A percentile compares a stretch with the other conserved stretches of the same genome.
These are phyloP conservation scores for Drosophila birchii DNA, from an alignment of 2,888 invertebrate species.

Conservation along the genomic window DNA sequence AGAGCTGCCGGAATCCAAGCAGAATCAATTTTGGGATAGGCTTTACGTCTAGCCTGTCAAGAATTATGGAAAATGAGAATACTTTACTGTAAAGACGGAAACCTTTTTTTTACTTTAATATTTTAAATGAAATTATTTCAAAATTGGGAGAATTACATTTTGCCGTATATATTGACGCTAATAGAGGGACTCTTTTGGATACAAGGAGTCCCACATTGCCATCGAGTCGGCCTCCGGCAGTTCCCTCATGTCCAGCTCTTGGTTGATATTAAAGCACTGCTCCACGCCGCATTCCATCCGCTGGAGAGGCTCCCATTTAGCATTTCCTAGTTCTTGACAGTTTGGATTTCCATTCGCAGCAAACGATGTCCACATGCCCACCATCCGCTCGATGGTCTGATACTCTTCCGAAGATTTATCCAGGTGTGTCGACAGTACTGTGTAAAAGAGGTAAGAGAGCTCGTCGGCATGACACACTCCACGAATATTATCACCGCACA, in stretches of 20 bases:
- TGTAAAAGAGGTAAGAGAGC: constrained; percentile 82
- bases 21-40: constrained; percentile 79
- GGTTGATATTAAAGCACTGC: constrained; percentile 79
- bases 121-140: neutral
- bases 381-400: constrained; percentile 80
- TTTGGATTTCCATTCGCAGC: constrained; percentile 82
- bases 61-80: constrained; percentile 38
- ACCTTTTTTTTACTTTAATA: neutral
- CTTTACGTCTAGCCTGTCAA: constrained; percentile 60
- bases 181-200: constrained; percentile 51
- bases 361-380: constrained; percentile 82
- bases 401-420: constrained; percentile 71
- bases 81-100: neutral
- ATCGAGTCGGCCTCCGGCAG: constrained; percentile 72
- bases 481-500: constrained; percentile 67
- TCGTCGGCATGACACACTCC: constrained; percentile 84
- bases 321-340: constrained; percentile 61
- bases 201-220: constrained; percentile 73
- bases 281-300: constrained; percentile 43
- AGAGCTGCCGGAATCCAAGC: constrained; percentile 77
- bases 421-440: constrained; percentile 63
- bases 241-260: constrained; percentile 72
- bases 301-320: constrained; percentile 64
- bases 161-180: neutral
- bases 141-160: neutral